Evolutionary conservation across 2,888 invertebrate genomes (phyloP).

Genomic region (Lucinisca nassula): DNA sequence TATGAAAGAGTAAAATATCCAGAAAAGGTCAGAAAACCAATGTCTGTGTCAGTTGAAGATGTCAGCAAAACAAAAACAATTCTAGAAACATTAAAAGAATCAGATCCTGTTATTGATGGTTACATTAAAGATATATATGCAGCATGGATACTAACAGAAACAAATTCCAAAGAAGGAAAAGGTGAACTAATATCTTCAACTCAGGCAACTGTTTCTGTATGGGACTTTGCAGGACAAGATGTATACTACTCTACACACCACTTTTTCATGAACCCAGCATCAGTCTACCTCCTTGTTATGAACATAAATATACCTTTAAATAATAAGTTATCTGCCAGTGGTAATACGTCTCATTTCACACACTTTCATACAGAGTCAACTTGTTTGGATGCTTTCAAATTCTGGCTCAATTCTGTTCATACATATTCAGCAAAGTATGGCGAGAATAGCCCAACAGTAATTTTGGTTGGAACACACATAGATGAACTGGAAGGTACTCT

Average conservation of each 20-base stretch:
- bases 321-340: constrained; percentile 10
- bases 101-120: neutral
- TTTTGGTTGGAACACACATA: constrained; percentile 59
- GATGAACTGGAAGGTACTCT: constrained; percentile 39
- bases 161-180: neutral
- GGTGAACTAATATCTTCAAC: neutral
- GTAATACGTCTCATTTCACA: constrained; percentile 14
- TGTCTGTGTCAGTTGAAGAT: neutral
- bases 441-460: constrained; percentile 38
- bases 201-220: constrained; percentile 43
- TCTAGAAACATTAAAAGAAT: neutral
- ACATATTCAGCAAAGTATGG: constrained; percentile 32
- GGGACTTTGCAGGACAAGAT: constrained; percentile 60
- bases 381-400: constrained; percentile 60
- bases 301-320: constrained; percentile 38
- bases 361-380: constrained; percentile 37
- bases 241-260: constrained; percentile 64
- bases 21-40: neutral
- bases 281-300: constrained; percentile 57
- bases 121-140: neutral
- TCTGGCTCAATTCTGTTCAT: constrained; percentile 61
- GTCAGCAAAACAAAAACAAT: neutral
- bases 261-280: constrained; percentile 56
- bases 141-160: neutral
- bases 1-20: neutral